These are phyloP conservation scores for Orchestia grillus DNA, from an alignment of 1,140 invertebrate species.

Conservation along the genomic window DNA sequence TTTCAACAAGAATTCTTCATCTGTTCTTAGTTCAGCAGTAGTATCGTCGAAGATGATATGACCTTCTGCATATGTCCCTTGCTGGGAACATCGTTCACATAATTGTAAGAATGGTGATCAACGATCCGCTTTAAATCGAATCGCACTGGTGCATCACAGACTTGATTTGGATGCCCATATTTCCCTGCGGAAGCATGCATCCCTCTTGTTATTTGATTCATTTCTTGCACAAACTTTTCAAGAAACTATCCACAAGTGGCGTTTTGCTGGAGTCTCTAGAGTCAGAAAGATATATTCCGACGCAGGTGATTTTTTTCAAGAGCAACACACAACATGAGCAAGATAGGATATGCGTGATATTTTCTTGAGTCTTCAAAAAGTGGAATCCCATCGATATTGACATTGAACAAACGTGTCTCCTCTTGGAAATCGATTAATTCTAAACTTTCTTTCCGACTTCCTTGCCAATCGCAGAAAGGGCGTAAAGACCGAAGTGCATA, in stretches of 20 bases:
- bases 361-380: background rate
- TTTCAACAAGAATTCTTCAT: background rate
- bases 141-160: constrained; percentile 20
- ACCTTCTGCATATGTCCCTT: background rate
- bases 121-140: background rate
- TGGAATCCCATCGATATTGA: no score
- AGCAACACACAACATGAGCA: no score
- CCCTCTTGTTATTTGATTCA: no score
- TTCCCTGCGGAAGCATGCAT: background rate
- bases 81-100: background rate
- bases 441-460: background rate
- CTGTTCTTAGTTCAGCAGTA: background rate
- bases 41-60: background rate
- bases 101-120: background rate
- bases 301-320: background rate
- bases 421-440: background rate
- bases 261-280: background rate
- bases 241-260: background rate
- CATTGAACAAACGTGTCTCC: background rate
- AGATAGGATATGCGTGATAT: no score
- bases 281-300: background rate
- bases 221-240: no score
- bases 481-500: background rate
- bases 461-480: background rate
- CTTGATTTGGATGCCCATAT: background rate